Percentiles rank a stretch among this genome's conserved stretches.
Conservation (phyloP, 1,140 invertebrate species). For the Drosophila nasuta region DNA sequence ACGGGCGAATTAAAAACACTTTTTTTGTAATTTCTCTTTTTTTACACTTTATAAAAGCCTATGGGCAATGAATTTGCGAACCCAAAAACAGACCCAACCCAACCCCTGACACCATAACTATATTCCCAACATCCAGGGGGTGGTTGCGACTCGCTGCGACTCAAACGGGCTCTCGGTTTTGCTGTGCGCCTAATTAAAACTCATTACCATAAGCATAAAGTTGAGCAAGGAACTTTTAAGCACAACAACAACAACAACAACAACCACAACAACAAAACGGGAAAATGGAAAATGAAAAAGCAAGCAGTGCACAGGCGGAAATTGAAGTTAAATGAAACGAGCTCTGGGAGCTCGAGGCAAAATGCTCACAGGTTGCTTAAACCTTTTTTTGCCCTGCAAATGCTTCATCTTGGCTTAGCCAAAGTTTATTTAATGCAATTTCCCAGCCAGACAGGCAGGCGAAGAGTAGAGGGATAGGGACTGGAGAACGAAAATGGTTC, state of each 20-base stretch:
- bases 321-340: constrained; percentile 52
- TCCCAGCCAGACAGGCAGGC: constrained; percentile 64
- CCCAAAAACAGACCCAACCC: constrained; percentile 24
- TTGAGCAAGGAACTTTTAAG: constrained; percentile 70
- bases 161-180: constrained; percentile 48
- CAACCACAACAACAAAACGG: background rate
- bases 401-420: constrained; percentile 36
- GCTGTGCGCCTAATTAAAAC: constrained; percentile 82
- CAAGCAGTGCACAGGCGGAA: constrained; percentile 40
- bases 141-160: constrained; percentile 33
- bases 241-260: constrained; percentile 31
- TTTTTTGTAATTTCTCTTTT: background rate
- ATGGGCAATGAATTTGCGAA: constrained; percentile 14
- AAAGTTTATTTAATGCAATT: constrained; percentile 69
- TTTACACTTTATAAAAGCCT: constrained; percentile 38
- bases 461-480: no score
- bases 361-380: constrained; percentile 30
- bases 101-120: constrained; percentile 23
- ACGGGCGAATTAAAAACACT: constrained; percentile 28
- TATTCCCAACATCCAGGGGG: constrained; percentile 43
- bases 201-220: constrained; percentile 81
- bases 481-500: background rate
- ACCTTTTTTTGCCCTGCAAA: background rate
- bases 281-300: constrained; percentile 26
- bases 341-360: background rate